Base-by-base conservation (phyloP, 2,797 vertebrate species). In the Alauda arvensis region DNA sequence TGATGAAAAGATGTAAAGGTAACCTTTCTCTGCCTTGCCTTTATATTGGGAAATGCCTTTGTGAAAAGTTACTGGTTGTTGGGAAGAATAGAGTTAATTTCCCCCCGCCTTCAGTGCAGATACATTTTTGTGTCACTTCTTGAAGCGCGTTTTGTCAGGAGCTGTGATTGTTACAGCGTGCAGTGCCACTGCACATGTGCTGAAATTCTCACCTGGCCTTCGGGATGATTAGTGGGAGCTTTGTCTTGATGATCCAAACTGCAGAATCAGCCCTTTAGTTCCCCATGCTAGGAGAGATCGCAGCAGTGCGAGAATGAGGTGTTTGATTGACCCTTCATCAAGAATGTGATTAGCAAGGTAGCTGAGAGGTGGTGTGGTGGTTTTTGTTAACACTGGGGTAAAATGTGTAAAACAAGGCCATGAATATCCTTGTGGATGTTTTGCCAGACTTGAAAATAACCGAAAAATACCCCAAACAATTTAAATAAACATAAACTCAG, bases 401-500 rank as follows among this genome's bases (percentile, higher is more conserved):
- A 77, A 85, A 59, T 19, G n/a, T 75, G 31, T 40, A 24, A 60
- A 77, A 60, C 65, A 76, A 85, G 70, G 55, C 53, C 55, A 77
- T 2, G 2, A 10, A 25, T 77, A 76, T 71, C 49, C 69, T 34
- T 37, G 20, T 14, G 45, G 79, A 69, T 82, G 31, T 57, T 93
- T 62, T 75, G 18, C 57, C 62, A 77, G 52, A 33, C 70, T 88
- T 87, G 72, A 85, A 74, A 93, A 93, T 93, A 67, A 78, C 10
- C 61, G 57, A 52, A 49, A 76, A 77, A 80, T 48, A 1, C 3
- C 9, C 31, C 2, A 62, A 75, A 67, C n/a, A 74, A 43, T 88
- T 87, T 83, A 80, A 85, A 90, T 91, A 43, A 89, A 57, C 86
- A 65, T 75, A 45, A 75, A 86, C 75, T 88, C 66, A 88, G 83